Evolutionary conservation across 2,113 vertebrate genomes (phyloP).

Genomic region (Dermatemys mawii): DNA sequence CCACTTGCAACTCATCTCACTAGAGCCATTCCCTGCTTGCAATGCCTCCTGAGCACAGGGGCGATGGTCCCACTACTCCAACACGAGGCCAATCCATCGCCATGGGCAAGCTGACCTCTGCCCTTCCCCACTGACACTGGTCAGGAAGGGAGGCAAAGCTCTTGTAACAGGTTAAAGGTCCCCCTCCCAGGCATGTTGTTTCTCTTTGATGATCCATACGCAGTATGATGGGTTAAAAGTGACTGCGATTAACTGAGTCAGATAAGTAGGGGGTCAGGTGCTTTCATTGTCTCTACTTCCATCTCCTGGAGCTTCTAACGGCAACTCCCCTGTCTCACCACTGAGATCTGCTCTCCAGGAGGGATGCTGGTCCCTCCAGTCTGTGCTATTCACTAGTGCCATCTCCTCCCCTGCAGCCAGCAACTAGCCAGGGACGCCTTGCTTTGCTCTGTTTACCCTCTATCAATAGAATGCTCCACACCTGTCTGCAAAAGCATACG

Average conservation of each 20-base stretch:
- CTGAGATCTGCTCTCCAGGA: neutral
- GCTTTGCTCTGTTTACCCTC: neutral
- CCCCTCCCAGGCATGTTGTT: neutral
- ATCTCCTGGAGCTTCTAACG: neutral
- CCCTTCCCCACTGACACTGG: neutral
- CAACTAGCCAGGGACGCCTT: neutral
- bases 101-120: neutral
- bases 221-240: neutral
- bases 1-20: neutral
- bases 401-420: neutral
- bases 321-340: neutral
- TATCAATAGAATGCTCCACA: neutral
- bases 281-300: neutral
- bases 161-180: neutral
- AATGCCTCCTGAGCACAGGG: neutral
- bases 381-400: neutral
- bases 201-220: neutral
- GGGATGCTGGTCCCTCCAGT: neutral
- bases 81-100: neutral
- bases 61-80: rapidly evolving
- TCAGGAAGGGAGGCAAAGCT: too few species aligned
- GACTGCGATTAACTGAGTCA: neutral
- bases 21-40: neutral
- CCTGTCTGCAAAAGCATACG: neutral
- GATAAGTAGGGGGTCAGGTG: neutral